Base-by-base conservation (phyloP, 2,888 invertebrate species). In the Pollenia labialis region DNA sequence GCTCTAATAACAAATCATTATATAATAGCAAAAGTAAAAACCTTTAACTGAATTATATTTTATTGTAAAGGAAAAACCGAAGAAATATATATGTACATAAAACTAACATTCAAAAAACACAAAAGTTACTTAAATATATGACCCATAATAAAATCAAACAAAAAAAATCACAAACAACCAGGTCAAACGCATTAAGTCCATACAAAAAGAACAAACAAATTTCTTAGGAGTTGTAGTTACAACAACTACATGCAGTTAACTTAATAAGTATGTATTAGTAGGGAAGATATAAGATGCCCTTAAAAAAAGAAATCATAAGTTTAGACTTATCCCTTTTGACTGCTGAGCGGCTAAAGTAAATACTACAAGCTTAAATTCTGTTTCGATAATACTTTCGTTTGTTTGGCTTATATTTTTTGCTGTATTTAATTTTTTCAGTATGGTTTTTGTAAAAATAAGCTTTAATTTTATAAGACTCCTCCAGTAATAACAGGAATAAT, bases 361-460 rank as follows among this genome's bases (percentile, higher is more conserved):
- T 50, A 69, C n/a, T 16, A 40, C 50, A 69, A 69, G 8, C 50
- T 69, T 10, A 69, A 69, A 40, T 32, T 40, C 1, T 50, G 40
- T 69, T 52, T 32, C 32, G 40, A 50, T n/a, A 68, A 50, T 32
- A 50, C 50, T 40, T 69, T 32, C 11, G 11, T 52, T 52, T 69
- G 18, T 46, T 52, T 50, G n/a, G 50, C 40, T 50, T 50, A 46
- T 18, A 23, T 66, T 58, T 58, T 23, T 23, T 23, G 32, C 32
- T 7, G 11, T 58, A 32, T 10, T 14, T 11, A 11, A 40, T 50
- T 9, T 46, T 50, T 3, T 32, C 32, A 32, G 9, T 32, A n/a
- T 68, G 48, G 48, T 68, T 68, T 50, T n/a, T 68, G 3, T 68
- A 12, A n/a, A 68, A 68, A 68, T 48, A 50, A 68, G 46, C 66